Percentiles rank a stretch among this genome's conserved stretches.
Conservation (phyloP, 2,797 vertebrate species). For the Eutrigla gurnardus region DNA sequence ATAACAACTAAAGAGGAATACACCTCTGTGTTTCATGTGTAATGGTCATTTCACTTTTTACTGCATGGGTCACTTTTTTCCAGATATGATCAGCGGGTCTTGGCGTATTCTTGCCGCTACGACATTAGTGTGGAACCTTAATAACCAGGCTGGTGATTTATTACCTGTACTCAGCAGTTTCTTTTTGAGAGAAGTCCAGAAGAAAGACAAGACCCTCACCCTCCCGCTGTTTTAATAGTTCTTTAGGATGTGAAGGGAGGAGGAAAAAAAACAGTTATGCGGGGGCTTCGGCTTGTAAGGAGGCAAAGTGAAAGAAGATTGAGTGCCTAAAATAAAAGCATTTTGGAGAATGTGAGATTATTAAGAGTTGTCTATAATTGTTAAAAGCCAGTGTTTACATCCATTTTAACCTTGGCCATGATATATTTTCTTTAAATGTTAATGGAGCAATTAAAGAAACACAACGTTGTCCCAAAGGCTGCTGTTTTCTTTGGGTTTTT, state of each 20-base stretch:
- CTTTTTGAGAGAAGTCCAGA: constrained; percentile 68
- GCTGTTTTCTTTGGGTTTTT: constrained; percentile 19
- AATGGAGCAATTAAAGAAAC: background rate
- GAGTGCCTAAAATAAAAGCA: constrained; percentile 43
- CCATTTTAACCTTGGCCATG: background rate
- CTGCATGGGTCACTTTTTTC: background rate
- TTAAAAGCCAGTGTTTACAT: background rate
- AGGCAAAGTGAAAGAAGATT: constrained; percentile 53
- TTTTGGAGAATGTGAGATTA: constrained; percentile 18
- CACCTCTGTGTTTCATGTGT: background rate
- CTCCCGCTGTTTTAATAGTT: constrained; percentile 83
- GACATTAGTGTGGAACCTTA: constrained; percentile 69
- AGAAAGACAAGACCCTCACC: constrained; percentile 69
- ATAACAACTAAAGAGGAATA: background rate
- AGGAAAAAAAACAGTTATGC: constrained; percentile 36
- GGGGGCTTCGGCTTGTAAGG: constrained; percentile 51
- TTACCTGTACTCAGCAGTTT: constrained; percentile 78
- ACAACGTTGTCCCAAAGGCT: background rate
- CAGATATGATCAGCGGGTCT: constrained; percentile 9
- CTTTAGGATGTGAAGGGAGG: constrained; percentile 64
- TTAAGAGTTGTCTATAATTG: background rate
- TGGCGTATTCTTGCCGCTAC: constrained; percentile 1
- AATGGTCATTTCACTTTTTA: constrained; percentile 2
- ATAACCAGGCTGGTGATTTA: constrained; percentile 81
- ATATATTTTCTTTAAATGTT: constrained; percentile 2